phyloP scores from a whole-genome alignment of 2,113 vertebrate genomes.

The Macroglossus sobrinus region DNA sequence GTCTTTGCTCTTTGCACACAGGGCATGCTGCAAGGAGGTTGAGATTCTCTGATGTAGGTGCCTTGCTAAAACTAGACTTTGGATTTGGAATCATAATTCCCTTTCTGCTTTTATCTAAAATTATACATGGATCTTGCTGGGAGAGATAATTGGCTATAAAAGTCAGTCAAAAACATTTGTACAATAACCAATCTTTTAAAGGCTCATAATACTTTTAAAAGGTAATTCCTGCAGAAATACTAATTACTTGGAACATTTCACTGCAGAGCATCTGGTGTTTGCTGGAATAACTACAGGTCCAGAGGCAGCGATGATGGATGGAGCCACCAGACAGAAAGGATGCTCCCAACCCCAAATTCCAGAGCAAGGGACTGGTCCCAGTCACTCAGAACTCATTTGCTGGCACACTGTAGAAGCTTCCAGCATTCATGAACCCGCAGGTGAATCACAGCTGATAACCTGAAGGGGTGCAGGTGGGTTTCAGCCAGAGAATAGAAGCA shows the following conservation, averaged over 20 bases:
- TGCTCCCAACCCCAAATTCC: neutral
- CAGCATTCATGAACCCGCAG: neutral
- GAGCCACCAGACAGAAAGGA: neutral
- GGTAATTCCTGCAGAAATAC: neutral
- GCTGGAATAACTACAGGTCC: neutral
- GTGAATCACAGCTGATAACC: neutral
- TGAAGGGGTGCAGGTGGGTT: neutral
- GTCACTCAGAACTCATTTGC: neutral
- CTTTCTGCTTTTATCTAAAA: slow-evolving; percentile 13
- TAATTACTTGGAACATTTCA: neutral
- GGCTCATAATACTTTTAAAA: neutral
- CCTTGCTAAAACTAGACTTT: neutral
- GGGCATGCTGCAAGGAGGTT: neutral
- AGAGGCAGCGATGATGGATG: neutral
- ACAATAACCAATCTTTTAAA: neutral
- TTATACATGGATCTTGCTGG: neutral
- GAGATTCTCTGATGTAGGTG: neutral
- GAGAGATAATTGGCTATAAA: neutral
- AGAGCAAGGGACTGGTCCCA: neutral
- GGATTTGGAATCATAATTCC: neutral
- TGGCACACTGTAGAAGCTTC: neutral
- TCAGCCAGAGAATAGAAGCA: neutral
- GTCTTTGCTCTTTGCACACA: neutral
- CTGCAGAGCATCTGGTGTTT: neutral
- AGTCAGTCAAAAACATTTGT: neutral